These are phyloP conservation scores for Lasioglossum vierecki DNA, from an alignment of 2,888 invertebrate species.

Conservation along the genomic window DNA sequence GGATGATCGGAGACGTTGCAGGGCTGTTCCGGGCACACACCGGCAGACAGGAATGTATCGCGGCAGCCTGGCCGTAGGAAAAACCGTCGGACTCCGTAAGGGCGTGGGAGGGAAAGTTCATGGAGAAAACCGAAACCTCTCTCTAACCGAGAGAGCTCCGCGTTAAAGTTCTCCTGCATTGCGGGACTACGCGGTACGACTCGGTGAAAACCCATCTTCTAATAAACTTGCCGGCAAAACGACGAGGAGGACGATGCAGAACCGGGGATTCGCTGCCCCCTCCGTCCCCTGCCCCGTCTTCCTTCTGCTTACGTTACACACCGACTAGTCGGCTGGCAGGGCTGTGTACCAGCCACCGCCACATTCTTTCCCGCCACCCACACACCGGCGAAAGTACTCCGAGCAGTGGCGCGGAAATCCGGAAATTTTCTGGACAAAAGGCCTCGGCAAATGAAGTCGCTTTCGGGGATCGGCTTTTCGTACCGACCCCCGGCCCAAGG, in stretches of 20 bases:
- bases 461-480: conserved; percentile 38
- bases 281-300: not conserved
- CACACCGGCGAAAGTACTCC: not conserved
- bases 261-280: conserved; percentile 33
- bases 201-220: conserved; percentile 61
- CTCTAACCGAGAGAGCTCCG: conserved; percentile 8
- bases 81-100: not conserved
- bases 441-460: conserved; percentile 42
- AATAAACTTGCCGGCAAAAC: conserved; percentile 68
- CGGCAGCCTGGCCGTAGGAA: not conserved
- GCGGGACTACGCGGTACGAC: conserved; percentile 49
- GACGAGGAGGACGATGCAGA: conserved; percentile 54
- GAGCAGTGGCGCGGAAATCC: conserved; percentile 39
- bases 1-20: conserved; percentile 13
- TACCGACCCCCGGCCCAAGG: conserved; percentile 2
- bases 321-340: not conserved
- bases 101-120: conserved; percentile 20
- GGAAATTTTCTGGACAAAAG: conserved; percentile 59
- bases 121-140: conserved; percentile 33
- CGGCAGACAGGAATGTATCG: not conserved
- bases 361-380: conserved; percentile 15
- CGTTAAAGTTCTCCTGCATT: conserved; percentile 57
- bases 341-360: not conserved
- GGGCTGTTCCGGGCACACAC: conserved; percentile 21
- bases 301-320: conserved; percentile 33